Evolutionary conservation across 1,140 invertebrate species (phyloP).

Genomic region (Macrobrachium nipponense): DNA sequence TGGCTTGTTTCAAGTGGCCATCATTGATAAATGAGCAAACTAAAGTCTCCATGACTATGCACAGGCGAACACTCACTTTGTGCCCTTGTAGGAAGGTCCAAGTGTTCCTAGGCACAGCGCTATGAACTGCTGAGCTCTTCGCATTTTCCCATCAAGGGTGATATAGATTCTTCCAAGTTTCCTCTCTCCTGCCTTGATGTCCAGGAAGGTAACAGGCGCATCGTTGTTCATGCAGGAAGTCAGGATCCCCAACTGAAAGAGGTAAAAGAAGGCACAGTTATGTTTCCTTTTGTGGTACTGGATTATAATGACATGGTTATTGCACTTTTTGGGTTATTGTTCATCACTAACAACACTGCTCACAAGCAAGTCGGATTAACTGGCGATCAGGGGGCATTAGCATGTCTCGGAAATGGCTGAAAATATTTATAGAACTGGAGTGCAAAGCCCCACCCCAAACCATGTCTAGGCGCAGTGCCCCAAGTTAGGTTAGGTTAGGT

Average conservation of each 20-base stretch:
- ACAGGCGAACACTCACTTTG: slow-evolving; percentile 9
- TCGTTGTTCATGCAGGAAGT: slow-evolving; percentile 35
- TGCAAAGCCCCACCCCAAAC: no score
- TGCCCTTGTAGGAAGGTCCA: slow-evolving; percentile 41
- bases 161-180: slow-evolving; percentile 42
- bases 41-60: background rate
- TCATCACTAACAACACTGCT: no score
- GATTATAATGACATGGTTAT: no score
- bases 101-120: slow-evolving; percentile 46
- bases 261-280: background rate
- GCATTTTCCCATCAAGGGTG: slow-evolving; percentile 31
- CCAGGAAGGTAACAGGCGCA: slow-evolving; percentile 31
- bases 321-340: no score
- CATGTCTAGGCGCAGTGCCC: no score
- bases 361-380: no score
- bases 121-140: slow-evolving; percentile 39
- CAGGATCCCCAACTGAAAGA: slow-evolving; percentile 41
- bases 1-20: background rate
- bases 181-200: slow-evolving; percentile 33
- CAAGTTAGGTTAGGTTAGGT: no score
- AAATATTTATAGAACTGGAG: no score
- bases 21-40: background rate
- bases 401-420: no score
- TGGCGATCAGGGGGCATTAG: no score
- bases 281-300: no score